Percentiles rank a stretch among this genome's conserved stretches.
Evolutionary conservation across 92 coral and sea anemone species (phyloP).

Genomic region (Actinostola sp.): DNA sequence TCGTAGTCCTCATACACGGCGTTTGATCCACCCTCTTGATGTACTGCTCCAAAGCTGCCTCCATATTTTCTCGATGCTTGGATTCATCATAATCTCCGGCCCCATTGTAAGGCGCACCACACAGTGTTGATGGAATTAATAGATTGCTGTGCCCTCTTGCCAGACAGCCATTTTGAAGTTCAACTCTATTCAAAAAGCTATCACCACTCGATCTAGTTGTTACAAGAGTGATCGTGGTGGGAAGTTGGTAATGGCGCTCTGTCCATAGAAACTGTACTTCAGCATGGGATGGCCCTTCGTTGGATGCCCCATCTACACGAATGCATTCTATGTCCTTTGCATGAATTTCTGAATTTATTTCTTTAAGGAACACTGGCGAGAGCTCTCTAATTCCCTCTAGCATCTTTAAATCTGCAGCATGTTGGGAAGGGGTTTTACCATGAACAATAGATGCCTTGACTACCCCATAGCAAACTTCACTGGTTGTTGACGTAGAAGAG

Average conservation of each 20-base stretch:
- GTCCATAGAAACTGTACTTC: slow-evolving; percentile 39
- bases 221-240: slow-evolving; percentile 48
- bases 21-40: slow-evolving; percentile 59
- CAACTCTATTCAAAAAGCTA: slow-evolving; percentile 50
- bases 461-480: slow-evolving; percentile 58
- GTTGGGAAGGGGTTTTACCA: slow-evolving; percentile 57
- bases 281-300: slow-evolving; percentile 55
- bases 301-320: slow-evolving; percentile 53
- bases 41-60: slow-evolving; percentile 49
- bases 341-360: slow-evolving; percentile 27
- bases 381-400: slow-evolving; percentile 29
- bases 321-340: slow-evolving; percentile 47
- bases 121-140: slow-evolving; percentile 63
- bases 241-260: slow-evolving; percentile 12
- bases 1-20: slow-evolving; percentile 53
- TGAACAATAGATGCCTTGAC: slow-evolving; percentile 60
- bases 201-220: slow-evolving; percentile 67
- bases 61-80: slow-evolving; percentile 54
- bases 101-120: slow-evolving; percentile 47
- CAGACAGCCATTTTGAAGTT: slow-evolving; percentile 59
- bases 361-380: no score
- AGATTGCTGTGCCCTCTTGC: slow-evolving; percentile 49
- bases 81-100: slow-evolving; percentile 40
- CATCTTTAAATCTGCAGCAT: slow-evolving; percentile 45
- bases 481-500: slow-evolving; percentile 52